Base-by-base conservation (phyloP, 1,140 invertebrate species). In the Magallana ariakensis region DNA sequence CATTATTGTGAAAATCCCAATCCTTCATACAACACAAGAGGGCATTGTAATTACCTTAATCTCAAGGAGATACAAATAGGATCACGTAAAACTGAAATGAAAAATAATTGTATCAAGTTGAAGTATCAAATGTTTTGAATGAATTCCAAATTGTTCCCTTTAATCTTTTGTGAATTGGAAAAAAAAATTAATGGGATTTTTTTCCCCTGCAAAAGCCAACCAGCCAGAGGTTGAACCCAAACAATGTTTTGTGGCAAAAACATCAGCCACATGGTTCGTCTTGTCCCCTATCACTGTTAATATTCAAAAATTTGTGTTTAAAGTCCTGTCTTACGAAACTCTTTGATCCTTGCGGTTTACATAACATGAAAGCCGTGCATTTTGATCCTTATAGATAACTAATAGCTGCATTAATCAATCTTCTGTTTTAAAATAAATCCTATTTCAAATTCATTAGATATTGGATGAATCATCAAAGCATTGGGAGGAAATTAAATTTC, bases 401-500 rank as follows among this genome's bases (percentile, higher is more conserved):
- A 70, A 70, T 70, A 70, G n/a, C n/a, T 70, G 66, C 33, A 70
- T 70, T 70, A 22, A 70, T 70, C 66, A 70, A 70, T 70, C 66
- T 11, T 22, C 66, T 26, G 19, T 22, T 19, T 70, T 70, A 9
- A 70, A 70, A 22, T 70, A 70, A 70, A 70, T 70, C 66, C 66
- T 33, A 70, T 70, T 70, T 70, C 13, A 70, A 70, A 70, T 70
- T 70, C 19, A 70, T 70, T 70, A 70, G n/a, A 33, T 46, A 46
- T 33, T 70, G 66, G 33, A 70, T 70, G 66, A 70, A 33, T 70
- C 66, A 70, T 33, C 66, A 70, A 70, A 22, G 22, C 22, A 22
- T 70, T 11, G 33, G 66, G 66, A 26, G n/a, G 66, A 70, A 70
- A 70, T 22, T 70, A 26, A 70, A 70, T 70, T 46, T 70, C 66